A percentile compares a stretch with the other conserved stretches of the same genome.
phyloP scores from a whole-genome alignment of 2,113 vertebrate genomes.

The Lathamus discolor region DNA sequence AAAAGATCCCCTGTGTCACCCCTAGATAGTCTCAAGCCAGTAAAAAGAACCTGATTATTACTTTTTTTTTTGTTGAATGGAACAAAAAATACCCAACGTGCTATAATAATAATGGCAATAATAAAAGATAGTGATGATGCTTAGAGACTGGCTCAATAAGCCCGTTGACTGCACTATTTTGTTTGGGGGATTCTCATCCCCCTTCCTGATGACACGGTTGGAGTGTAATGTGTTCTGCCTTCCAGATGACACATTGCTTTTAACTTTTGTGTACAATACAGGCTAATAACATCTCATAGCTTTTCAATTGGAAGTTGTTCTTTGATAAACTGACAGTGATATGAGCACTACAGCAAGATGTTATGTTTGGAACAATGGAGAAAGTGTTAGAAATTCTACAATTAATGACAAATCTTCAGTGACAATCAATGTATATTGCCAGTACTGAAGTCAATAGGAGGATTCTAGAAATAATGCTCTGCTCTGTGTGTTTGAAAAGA shows the following conservation, averaged over 20 bases:
- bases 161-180: background rate
- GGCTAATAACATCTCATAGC: background rate
- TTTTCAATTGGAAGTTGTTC: background rate
- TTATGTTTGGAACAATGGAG: background rate
- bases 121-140: slow-evolving; percentile 41
- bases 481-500: background rate
- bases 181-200: background rate
- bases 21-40: slow-evolving; percentile 29
- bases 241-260: slow-evolving; percentile 4
- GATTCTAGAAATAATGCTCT: background rate
- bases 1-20: slow-evolving; percentile 20
- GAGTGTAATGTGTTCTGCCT: background rate
- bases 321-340: slow-evolving; percentile 7
- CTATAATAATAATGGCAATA: slow-evolving; percentile 42
- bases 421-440: background rate
- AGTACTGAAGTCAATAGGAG: background rate
- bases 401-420: slow-evolving; percentile 15
- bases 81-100: slow-evolving; percentile 13
- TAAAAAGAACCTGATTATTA: slow-evolving; percentile 51
- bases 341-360: background rate
- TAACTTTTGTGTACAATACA: background rate
- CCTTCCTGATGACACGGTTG: background rate
- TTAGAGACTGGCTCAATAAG: background rate
- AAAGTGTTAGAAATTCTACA: background rate
- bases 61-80: background rate